Conservation (phyloP, 2,797 vertebrate species). For the Sebastiscus albofasciatus region DNA sequence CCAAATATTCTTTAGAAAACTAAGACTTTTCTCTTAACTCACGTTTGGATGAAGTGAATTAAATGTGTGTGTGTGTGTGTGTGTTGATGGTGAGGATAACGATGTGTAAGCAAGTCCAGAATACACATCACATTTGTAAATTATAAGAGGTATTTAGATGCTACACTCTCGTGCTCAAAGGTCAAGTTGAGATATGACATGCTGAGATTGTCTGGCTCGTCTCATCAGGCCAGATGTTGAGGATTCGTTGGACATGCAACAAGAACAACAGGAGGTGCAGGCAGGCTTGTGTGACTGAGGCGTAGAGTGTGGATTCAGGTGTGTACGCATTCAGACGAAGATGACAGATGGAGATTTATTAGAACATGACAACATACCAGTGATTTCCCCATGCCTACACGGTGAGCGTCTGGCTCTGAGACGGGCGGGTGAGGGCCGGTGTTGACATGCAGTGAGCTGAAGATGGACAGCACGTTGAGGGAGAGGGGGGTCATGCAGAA, state of each 20-base stretch:
- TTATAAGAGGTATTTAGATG: slow-evolving; percentile 2
- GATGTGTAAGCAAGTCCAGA: neutral
- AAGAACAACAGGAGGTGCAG: slow-evolving; percentile 18
- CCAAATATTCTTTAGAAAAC: neutral
- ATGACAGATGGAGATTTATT: slow-evolving; percentile 36
- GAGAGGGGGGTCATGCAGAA: slow-evolving; percentile 53
- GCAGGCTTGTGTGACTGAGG: slow-evolving; percentile 18
- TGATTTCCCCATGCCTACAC: slow-evolving; percentile 17
- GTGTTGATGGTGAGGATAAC: neutral
- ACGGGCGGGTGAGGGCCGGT: neutral
- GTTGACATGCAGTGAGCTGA: slow-evolving; percentile 50
- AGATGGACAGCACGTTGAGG: neutral
- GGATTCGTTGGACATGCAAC: slow-evolving; percentile 14
- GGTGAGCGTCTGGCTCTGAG: neutral
- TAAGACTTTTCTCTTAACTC: neutral
- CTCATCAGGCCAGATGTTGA: slow-evolving; percentile 32
- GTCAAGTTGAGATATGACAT: neutral
- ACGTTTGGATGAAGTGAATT: neutral
- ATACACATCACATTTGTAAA: slow-evolving; percentile 3
- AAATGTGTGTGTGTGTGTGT: neutral
- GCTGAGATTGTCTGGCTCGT: slow-evolving; percentile 13
- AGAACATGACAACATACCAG: slow-evolving; percentile 4
- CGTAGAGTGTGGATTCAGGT: slow-evolving; percentile 4
- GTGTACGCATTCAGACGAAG: slow-evolving; percentile 3
- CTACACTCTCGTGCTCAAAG: neutral